Evolutionary conservation across 2,797 vertebrate species (phyloP), one percentile per base, ranked within the genome.

Genomic region (Sebastes paucispinis): DNA sequence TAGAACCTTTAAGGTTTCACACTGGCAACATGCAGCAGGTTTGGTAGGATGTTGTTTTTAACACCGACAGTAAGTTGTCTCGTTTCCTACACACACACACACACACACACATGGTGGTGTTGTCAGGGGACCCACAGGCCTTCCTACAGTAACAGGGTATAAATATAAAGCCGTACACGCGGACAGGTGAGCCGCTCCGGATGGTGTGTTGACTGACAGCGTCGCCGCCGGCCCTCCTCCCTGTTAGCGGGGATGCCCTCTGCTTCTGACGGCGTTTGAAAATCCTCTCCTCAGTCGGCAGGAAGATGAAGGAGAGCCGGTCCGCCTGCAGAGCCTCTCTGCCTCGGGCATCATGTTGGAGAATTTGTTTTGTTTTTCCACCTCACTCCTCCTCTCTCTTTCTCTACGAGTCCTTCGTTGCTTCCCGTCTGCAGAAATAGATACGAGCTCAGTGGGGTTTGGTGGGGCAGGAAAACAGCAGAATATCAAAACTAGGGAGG

Each of bases 261-360:
- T 71, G 77, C 83, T 85, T 91, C 83, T 87, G 85, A 88, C 60
- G 27, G 25, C 47, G 69, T 88, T 90, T 90, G 83, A 92, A 90
- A 83, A 87, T 82, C 82, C 63, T 83, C 70, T 82, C 68, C 59
- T 82, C 43, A 78, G 87, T 85, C 71, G 24, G 34, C 76, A 62
- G 78, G 69, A 85, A 87, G 90, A 92, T 88, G 88, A 92, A 92
- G 90, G 71, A 12, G 65, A 64, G 47, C 6, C 18, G 14, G 59
- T 64, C 50, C 8, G 81, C 86, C 89, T 60, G 89, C 83, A 79
- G 87, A 89, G 86, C 84, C 66, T 79, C 73, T 43, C 59, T n/a
- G 87, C 89, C 90, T 88, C 79, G 69, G 91, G 90, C 92, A 14
- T 73, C 86, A 70, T 90, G 89, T 92, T 31, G 75, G 73, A 85